A percentile compares a stretch with the other conserved stretches of the same genome.
phyloP scores from a whole-genome alignment of 1,140 invertebrate species.

The Rhynchophorus ferrugineus region DNA sequence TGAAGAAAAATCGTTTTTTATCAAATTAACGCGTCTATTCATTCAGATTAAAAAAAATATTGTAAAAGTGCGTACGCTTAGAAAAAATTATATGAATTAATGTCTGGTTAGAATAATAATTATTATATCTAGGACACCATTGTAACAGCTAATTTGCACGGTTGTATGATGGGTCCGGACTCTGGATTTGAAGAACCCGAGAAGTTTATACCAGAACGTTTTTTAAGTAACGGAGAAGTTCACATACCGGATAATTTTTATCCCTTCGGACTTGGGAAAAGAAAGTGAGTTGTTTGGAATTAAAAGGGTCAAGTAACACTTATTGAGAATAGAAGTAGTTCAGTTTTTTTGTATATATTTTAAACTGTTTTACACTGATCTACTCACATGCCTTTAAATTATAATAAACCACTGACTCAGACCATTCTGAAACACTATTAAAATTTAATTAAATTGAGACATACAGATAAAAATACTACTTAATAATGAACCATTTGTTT shows the following conservation, averaged over 20 bases:
- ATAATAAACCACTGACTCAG: no score
- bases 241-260: conserved; percentile 61
- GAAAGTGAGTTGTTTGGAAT: conserved; percentile 1
- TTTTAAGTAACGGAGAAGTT: conserved; percentile 60
- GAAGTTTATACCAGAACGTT: conserved; percentile 69
- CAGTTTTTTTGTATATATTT: neutral
- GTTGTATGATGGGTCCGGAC: conserved; percentile 61
- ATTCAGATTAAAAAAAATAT: no score
- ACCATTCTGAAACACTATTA: neutral
- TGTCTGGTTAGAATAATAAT: neutral
- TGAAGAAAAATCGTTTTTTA: no score
- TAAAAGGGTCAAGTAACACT: neutral
- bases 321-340: neutral
- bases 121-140: conserved; percentile 59
- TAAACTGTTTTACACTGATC: neutral
- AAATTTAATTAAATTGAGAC: neutral
- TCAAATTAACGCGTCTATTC: no score
- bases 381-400: no score
- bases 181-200: conserved; percentile 63
- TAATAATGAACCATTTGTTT: neutral
- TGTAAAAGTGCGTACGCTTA: no score
- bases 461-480: neutral
- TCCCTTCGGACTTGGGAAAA: conserved; percentile 72
- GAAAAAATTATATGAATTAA: no score
- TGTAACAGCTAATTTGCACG: conserved; percentile 74